These are phyloP conservation scores for Zonitis immaculata DNA, from an alignment of 2,888 invertebrate genomes.

Conservation along the genomic window DNA sequence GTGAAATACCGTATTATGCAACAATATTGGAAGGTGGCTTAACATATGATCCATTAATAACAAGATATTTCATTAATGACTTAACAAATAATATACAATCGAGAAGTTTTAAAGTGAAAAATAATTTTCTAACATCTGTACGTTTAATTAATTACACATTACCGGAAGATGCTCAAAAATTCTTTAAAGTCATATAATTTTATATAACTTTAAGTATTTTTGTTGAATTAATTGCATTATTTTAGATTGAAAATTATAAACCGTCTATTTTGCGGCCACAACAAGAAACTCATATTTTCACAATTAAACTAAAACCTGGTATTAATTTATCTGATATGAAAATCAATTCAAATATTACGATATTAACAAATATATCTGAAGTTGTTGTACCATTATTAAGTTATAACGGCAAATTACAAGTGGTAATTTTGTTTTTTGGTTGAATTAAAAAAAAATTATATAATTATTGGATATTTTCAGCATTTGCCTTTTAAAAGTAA, in stretches of 20 bases:
- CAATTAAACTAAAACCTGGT: conserved; percentile 54
- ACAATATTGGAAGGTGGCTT: conserved; percentile 58
- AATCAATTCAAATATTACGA: conserved; percentile 58
- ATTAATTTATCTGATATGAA: conserved; percentile 52
- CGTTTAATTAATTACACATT: conserved; percentile 68
- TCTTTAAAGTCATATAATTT: conserved; percentile 55
- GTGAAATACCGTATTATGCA: conserved; percentile 62
- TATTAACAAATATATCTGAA: conserved; percentile 71
- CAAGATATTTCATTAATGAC: conserved; percentile 49
- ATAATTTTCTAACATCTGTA: conserved; percentile 68
- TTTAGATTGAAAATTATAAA: conserved; percentile 58
- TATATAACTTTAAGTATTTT: too few relatives aligned
- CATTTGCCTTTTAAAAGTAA: conserved; percentile 44
- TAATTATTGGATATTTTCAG: conserved; percentile 30
- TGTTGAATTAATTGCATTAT: not conserved
- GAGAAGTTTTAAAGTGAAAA: conserved; percentile 57
- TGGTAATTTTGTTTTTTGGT: conserved; percentile 45
- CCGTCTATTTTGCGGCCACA: conserved; percentile 58
- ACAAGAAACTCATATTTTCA: conserved; percentile 56
- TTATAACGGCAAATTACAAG: conserved; percentile 66
- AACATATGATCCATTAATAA: conserved; percentile 53
- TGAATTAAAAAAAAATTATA: not conserved
- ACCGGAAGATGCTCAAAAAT: conserved; percentile 55
- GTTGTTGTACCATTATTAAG: conserved; percentile 65
- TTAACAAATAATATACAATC: conserved; percentile 42